Base-by-base conservation (phyloP, 2,113 vertebrate species). In the Rallus limicola region DNA sequence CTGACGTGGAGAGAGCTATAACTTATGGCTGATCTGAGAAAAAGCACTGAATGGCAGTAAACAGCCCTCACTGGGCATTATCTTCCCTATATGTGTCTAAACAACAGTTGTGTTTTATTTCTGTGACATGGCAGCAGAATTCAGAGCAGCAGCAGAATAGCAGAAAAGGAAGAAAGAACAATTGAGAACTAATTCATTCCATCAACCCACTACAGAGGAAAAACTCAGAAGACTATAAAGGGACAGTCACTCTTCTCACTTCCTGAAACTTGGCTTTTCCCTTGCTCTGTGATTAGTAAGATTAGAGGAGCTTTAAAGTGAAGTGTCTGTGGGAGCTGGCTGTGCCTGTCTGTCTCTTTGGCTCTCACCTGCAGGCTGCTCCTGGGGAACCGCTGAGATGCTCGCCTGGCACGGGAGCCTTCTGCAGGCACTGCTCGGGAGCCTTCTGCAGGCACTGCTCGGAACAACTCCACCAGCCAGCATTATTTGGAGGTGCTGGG, bases 121-220 rank as follows among this genome's bases (percentile, higher is more conserved):
- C 63, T 80, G 70, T 87, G 82, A 93, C 92, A 92, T 62, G 3
- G 21, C 56, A 94, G 90, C 15, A 76, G 88, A 93, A 97, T 92
- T 95, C 91, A 94, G 93, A 97, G 88, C 80, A 94, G 85, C 58
- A 56, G 86, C 42, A 91, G 74, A 82, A 90, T 78, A 93, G 91
- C 1, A 87, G 86, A 48, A 89, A 94, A 90, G 28, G 65, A 84
- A 95, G 75, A 56, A 92, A 82, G 58, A 97, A 94, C 86, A 94
- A 93, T 11, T 48, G 92, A 58, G 82, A 94, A 86, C 87, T 93
- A 89, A 95, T 95, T 94, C 9, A 11, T 95, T 90, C 76, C 86
- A 71, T 63, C 63, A 87, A 94, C 80, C 23, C 68, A 92, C 78
- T 93, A 88, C 58, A 78, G 67, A 77, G 50, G 44, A 46, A 46